Conservation (phyloP, 2,888 invertebrate species). For the Tetragonula carbonaria region DNA sequence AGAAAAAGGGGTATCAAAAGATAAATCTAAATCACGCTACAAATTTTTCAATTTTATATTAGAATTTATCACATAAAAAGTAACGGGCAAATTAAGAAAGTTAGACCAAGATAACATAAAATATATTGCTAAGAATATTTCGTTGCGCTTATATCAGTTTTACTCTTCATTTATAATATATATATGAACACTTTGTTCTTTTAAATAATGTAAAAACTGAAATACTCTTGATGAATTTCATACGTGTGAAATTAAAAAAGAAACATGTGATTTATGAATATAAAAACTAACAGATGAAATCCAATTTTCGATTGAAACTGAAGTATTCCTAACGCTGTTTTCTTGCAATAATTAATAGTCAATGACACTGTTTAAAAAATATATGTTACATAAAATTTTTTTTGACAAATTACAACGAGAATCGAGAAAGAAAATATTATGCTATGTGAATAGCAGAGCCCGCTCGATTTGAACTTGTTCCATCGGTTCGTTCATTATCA, state of each 20-base stretch:
- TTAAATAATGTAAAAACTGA: background rate
- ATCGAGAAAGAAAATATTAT: constrained; percentile 5
- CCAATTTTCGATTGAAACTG: background rate
- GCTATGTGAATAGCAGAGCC: constrained; percentile 38
- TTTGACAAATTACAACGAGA: background rate
- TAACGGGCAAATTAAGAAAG: background rate
- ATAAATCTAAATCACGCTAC: background rate
- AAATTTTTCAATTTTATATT: background rate
- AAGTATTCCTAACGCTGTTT: background rate
- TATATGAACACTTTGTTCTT: constrained; percentile 30
- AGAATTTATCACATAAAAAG: background rate
- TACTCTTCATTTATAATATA: constrained; percentile 1
- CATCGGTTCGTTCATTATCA: constrained; percentile 50
- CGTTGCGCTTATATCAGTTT: constrained; percentile 34
- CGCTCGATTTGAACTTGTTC: constrained; percentile 59
- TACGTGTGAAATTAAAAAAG: background rate
- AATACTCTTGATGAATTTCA: background rate
- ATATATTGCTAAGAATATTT: constrained; percentile 20
- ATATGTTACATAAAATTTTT: background rate
- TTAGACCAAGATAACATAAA: background rate
- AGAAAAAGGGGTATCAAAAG: background rate
- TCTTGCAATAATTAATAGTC: background rate
- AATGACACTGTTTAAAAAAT: background rate
- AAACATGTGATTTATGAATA: background rate
- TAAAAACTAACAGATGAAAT: constrained; percentile 13